Conservation (phyloP, 1,140 invertebrate genomes). For the Cataglyphis hispanica region DNA sequence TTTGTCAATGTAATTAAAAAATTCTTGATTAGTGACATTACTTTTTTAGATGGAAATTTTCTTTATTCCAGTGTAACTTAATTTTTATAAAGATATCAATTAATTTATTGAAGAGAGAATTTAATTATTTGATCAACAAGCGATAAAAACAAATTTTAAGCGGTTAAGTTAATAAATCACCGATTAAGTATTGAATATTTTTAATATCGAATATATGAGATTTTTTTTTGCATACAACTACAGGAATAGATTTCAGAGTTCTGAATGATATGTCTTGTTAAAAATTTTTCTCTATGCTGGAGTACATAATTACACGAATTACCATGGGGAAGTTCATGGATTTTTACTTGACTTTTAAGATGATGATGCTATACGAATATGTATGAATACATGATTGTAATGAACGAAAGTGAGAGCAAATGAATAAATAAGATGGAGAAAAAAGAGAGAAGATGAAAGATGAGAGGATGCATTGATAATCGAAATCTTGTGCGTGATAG, state of each 20-base stretch:
- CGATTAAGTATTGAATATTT: slow-evolving; percentile 13
- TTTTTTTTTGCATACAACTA: not conserved
- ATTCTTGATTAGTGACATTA: not conserved
- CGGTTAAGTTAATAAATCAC: not conserved
- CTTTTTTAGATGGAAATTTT: not conserved
- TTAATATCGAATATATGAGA: not conserved
- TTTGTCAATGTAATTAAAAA: not conserved
- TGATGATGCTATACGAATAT: slow-evolving; percentile 36
- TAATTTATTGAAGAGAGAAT: not conserved
- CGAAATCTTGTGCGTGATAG: slow-evolving; percentile 45
- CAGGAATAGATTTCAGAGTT: not conserved
- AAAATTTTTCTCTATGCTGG: slow-evolving; percentile 51
- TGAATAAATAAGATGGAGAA: slow-evolving; percentile 29
- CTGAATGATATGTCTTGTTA: slow-evolving; percentile 20
- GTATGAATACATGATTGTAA: slow-evolving; percentile 41
- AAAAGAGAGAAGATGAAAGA: slow-evolving; percentile 42
- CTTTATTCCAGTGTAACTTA: not conserved
- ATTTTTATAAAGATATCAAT: not conserved
- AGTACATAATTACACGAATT: slow-evolving; percentile 34
- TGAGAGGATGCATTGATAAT: slow-evolving; percentile 50
- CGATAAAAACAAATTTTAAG: not conserved
- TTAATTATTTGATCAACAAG: not conserved
- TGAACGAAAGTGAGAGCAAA: slow-evolving; percentile 52
- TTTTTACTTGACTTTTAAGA: slow-evolving; percentile 70
- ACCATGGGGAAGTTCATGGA: slow-evolving; percentile 12